Percentiles rank a stretch among this genome's conserved stretches.
Conservation (phyloP, 2,113 vertebrate species). For the Sceloporus undulatus region DNA sequence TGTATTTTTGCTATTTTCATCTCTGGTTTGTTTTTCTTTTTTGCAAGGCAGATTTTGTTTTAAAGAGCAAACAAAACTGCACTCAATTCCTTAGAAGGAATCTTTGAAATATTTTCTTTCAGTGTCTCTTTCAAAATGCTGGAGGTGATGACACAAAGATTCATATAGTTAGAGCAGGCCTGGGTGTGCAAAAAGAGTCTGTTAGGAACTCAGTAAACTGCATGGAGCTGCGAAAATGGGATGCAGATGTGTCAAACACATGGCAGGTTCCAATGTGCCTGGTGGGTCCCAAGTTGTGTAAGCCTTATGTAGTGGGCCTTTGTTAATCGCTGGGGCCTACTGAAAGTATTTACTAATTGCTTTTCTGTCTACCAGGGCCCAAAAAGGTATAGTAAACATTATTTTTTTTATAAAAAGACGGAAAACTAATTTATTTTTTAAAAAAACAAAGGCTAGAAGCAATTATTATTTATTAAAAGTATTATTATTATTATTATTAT, state of each 20-base stretch:
- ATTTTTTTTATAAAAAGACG: too few species aligned
- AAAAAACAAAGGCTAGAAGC: too few species aligned
- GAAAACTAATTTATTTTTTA: too few species aligned
- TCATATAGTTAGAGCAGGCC: neutral
- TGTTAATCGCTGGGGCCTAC: too few species aligned
- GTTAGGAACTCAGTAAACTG: neutral
- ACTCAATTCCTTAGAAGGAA: constrained; percentile 32
- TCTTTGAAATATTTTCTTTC: neutral
- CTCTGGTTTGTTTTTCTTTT: neutral
- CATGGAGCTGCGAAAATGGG: neutral
- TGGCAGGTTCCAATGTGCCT: neutral
- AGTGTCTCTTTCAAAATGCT: constrained; percentile 21
- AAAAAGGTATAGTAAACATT: too few species aligned
- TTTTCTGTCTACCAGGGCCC: too few species aligned
- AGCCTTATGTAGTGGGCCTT: neutral
- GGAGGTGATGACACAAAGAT: constrained; percentile 8
- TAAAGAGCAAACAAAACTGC: neutral
- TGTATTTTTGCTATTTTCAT: constrained; percentile 23
- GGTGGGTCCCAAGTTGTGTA: neutral
- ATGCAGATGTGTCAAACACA: neutral
- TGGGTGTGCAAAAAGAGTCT: neutral
- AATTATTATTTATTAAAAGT: too few species aligned
- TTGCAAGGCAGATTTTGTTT: neutral
- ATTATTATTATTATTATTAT: too few species aligned
- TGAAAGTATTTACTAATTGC: too few species aligned